These are phyloP conservation scores for Idris sp. DNA, from an alignment of 1,140 invertebrate species.

Conservation along the genomic window DNA sequence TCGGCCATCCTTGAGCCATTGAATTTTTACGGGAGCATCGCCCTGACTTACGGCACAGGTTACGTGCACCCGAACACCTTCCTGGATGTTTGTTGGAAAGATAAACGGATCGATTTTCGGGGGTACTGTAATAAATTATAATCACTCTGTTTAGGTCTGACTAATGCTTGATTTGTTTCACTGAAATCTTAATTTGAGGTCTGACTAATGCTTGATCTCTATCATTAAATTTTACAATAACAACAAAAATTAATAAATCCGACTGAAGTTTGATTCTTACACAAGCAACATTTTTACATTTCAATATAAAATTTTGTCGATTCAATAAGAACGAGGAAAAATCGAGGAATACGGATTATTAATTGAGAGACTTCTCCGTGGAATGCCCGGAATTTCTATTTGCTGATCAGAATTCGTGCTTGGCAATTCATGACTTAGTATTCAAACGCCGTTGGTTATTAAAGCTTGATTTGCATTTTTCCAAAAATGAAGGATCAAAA, in stretches of 20 bases:
- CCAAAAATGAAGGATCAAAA: slow-evolving; percentile 10
- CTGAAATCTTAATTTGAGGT: no score
- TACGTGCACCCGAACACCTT: slow-evolving; percentile 79
- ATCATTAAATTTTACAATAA: no score
- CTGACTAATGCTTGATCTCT: no score
- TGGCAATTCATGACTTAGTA: slow-evolving; percentile 3
- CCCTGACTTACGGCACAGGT: slow-evolving; percentile 84
- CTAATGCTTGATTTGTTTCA: no score
- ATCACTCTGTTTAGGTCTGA: slow-evolving; percentile 46
- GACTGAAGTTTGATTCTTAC: no score
- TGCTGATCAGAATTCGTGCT: slow-evolving; percentile 5
- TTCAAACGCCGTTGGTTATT: slow-evolving; percentile 4
- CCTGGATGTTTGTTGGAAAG: slow-evolving; percentile 80
- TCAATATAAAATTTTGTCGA: no score
- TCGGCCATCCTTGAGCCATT: slow-evolving; percentile 82
- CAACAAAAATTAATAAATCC: no score
- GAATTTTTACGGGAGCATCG: slow-evolving; percentile 82
- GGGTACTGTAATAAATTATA: slow-evolving; percentile 77
- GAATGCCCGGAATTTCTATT: not conserved
- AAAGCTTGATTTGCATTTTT: slow-evolving; percentile 5
- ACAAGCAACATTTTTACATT: no score
- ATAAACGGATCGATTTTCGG: slow-evolving; percentile 81
- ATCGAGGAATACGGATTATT: not conserved
- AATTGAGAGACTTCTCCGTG: slow-evolving; percentile 4
- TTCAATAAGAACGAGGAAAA: not conserved